Evolutionary conservation across 2,113 vertebrate genomes (phyloP).

Genomic region (Puffinus mauretanicus): DNA sequence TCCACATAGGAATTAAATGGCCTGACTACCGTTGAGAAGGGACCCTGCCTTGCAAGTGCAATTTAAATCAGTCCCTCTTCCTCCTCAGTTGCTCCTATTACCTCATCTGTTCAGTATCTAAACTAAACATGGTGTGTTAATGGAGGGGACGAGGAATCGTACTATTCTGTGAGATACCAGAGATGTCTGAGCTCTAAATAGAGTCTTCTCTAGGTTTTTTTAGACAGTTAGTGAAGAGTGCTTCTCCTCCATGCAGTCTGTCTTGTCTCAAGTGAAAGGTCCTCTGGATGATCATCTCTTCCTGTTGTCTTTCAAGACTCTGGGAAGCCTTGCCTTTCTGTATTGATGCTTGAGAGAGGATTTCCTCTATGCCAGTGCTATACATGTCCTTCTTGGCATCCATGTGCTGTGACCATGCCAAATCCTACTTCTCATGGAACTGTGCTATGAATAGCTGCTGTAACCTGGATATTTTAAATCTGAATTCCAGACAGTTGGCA

Average conservation of each 20-base stretch:
- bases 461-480: neutral
- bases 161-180: neutral
- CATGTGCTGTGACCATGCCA: neutral
- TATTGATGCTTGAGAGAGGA: neutral
- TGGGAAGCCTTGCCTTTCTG: neutral
- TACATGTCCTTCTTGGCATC: neutral
- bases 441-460: neutral
- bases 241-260: neutral
- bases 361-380: neutral
- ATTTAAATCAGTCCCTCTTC: neutral
- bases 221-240: neutral
- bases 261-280: neutral
- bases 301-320: neutral
- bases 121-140: neutral
- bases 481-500: neutral
- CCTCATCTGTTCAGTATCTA: neutral
- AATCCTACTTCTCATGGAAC: neutral
- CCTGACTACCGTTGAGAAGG: neutral
- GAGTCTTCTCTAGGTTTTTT: neutral
- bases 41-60: neutral
- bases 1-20: neutral
- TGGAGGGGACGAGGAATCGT: neutral
- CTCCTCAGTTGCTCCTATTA: neutral
- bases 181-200: neutral
- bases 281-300: neutral